Evolutionary conservation across 1,140 invertebrate genomes (phyloP), one percentile per base, ranked within the genome.

Genomic region (Lepidotrigona ventralis): DNA sequence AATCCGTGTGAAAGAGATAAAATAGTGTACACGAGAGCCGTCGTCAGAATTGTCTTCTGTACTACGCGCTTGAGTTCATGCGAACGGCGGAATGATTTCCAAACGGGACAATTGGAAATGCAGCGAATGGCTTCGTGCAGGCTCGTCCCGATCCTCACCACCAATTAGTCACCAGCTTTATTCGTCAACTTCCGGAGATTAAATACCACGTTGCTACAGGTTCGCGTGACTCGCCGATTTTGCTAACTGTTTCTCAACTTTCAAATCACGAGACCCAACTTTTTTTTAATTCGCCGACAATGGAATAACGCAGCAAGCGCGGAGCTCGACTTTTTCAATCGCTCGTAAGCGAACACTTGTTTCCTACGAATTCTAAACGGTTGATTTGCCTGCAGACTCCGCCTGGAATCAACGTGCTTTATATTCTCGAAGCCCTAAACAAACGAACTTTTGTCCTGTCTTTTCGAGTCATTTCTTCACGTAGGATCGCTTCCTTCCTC

Each of bases 101-200:
- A 86, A 86, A 71, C 69, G 85, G 68, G 82, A 81, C 85, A 74
- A 89, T 76, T 81, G 87, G 73, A 86, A 89, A 89, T 84, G 83
- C 81, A 85, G 78, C 73, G 83, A 87, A 85, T 69, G 79, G 79
- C 71, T 86, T 81, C 79, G 72, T 86, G 79, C 87, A 66, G 74
- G 53, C 85, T 79, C 68, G 64, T 78, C 56, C 39, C 79, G 77
- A 80, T 86, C 69, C 87, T 88, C 86, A 88, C 87, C 87, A 85
- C 72, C 83, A 88, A 85, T 88, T 88, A 88, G 71, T 88, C 85
- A 54, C 68, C 19, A 77, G 68, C 84, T 60, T 46, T 75, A 81
- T 81, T 68, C 77, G 29, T 39, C 60, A 73, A 85, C 79, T 83
- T 83, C 60, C 75, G 56, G 11, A 71, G 85, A 77, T 79, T 87